Conservation (phyloP, 2,113 vertebrate species). For the Zapornia atra region DNA sequence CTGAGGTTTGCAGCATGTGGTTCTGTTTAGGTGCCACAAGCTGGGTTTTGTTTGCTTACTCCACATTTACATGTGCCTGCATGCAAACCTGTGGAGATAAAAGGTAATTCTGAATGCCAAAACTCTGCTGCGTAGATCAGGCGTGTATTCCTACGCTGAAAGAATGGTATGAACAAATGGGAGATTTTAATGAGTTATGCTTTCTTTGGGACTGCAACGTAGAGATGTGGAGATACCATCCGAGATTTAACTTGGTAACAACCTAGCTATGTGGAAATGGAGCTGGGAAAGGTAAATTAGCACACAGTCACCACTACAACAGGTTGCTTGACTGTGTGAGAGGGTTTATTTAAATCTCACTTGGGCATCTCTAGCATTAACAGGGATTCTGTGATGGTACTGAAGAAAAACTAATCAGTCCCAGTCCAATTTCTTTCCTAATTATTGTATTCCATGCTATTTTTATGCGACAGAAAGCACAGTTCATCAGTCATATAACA, state of each 20-base stretch:
- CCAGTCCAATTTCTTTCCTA: neutral
- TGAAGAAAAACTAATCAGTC: neutral
- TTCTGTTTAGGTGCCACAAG: constrained; percentile 58
- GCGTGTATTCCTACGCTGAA: neutral
- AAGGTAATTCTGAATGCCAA: constrained; percentile 1
- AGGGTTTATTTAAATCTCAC: neutral
- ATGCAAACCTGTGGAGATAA: constrained; percentile 56
- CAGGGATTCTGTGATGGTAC: neutral
- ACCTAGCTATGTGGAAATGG: neutral
- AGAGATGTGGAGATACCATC: neutral
- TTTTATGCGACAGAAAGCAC: neutral
- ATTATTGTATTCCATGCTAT: neutral
- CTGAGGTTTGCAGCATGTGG: constrained; percentile 4
- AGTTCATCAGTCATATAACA: neutral
- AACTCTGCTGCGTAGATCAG: neutral
- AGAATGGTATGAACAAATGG: neutral
- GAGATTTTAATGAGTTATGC: neutral
- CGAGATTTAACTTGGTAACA: neutral
- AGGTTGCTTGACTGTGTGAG: neutral
- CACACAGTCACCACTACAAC: neutral
- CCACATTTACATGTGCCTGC: constrained; percentile 39
- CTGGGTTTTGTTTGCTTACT: constrained; percentile 53
- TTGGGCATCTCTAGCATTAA: neutral
- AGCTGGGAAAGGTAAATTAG: neutral
- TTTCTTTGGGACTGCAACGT: neutral